phyloP scores from a whole-genome alignment of 2,888 invertebrate species.

The Chalcis sispes region DNA sequence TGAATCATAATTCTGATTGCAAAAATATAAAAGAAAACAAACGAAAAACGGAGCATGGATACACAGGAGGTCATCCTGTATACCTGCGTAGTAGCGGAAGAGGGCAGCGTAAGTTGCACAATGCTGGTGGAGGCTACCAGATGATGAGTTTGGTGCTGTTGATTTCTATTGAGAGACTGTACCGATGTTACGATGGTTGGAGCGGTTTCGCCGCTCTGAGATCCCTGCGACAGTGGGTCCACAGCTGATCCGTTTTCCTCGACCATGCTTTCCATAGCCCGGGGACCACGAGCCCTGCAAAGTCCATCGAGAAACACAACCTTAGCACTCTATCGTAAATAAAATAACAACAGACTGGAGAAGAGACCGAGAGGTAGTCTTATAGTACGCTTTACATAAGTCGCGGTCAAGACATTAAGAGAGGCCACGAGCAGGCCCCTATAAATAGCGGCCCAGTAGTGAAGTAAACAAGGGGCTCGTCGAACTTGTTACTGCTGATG shows the following conservation, averaged over 20 bases:
- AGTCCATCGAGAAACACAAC: conserved; percentile 57
- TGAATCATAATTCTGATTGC: not conserved
- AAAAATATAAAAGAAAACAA: not conserved
- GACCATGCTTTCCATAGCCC: conserved; percentile 93
- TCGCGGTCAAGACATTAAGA: not conserved
- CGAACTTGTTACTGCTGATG: not conserved
- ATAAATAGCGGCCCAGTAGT: conserved; percentile 43
- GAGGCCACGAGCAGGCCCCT: conserved; percentile 21
- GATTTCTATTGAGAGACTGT: conserved; percentile 75
- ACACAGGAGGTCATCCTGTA: conserved; percentile 61
- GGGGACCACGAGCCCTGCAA: conserved; percentile 81
- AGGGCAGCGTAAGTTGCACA: conserved; percentile 89
- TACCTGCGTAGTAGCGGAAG: conserved; percentile 73
- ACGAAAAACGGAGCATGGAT: conserved; percentile 63
- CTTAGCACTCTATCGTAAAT: too few species aligned
- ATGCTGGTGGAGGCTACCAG: conserved; percentile 84
- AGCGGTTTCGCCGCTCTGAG: conserved; percentile 76
- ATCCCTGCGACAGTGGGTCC: conserved; percentile 79
- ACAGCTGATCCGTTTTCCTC: conserved; percentile 89
- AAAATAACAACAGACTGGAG: too few species aligned
- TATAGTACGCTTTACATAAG: conserved; percentile 50
- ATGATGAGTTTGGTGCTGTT: conserved; percentile 76
- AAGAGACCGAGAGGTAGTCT: too few species aligned
- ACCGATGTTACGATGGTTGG: conserved; percentile 80
- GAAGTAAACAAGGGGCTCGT: conserved; percentile 28